Evolutionary conservation across 2,113 vertebrate genomes (phyloP), one percentile per base, ranked within the genome.

Genomic region (Penelope pileata): DNA sequence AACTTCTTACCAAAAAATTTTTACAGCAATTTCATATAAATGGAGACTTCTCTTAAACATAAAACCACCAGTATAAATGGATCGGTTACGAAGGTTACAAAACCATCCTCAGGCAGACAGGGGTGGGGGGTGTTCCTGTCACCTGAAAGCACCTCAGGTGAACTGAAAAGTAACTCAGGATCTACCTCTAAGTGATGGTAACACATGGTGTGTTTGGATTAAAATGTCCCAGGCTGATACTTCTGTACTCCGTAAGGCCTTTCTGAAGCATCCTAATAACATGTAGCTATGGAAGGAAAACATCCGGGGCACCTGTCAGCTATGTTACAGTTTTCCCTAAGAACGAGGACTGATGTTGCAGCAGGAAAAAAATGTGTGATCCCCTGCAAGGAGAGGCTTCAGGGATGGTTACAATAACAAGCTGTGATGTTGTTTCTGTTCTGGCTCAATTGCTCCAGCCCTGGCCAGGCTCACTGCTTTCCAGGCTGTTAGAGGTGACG

Each of bases 11-110:
- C 77, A 40, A 86, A 95, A 91, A 36, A 68, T 83, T 84, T 83
- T 86, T 82, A 83, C 78, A 96, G 40, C 13, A 40, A 30, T 92
- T 91, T 92, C n/a, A 43, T 96, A 83, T 32, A 93, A 94, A 94
- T 19, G 58, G 62, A 83, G 22, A 86, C 5, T 86, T 83, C 51
- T 72, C 23, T 74, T 69, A 66, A 86, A 83, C 42, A 32, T 16
- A 30, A 79, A 70, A 23, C 51, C 51, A 69, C 29, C 0, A 0
- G 32, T 86, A 88, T 7, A 93, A 91, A 93, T 27, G 64, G 30
- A 53, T 62, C 42, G n/a, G 32, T n/a, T 95, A 78, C 43, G 88
- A 91, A 96, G 83, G 34, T 67, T 90, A 91, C 70, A 91, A 94
- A 97, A 97, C 36, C n/a, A 45, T 60, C 40, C 68, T 79, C 42